phyloP scores from a whole-genome alignment of 2,888 invertebrate genomes.

The Bugula neritina region DNA sequence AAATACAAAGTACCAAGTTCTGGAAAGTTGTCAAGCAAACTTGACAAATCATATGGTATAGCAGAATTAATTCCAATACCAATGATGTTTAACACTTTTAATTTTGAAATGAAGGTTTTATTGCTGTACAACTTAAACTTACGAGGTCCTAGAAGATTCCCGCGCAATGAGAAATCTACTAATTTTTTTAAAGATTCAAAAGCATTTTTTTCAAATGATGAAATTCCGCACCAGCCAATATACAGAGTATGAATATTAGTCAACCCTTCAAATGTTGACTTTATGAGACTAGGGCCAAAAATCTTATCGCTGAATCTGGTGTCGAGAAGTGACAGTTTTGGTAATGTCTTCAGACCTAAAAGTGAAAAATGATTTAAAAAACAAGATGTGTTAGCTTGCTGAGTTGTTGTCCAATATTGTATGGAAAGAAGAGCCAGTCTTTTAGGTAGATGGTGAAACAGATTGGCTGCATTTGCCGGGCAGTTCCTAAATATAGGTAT shows the following conservation, averaged over 20 bases:
- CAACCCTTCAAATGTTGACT: background rate
- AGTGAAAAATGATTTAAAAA: background rate
- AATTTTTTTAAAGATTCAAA: background rate
- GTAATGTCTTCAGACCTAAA: background rate
- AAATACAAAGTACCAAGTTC: background rate
- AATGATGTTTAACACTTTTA: background rate
- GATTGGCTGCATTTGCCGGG: background rate
- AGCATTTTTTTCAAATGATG: background rate
- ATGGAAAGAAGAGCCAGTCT: background rate
- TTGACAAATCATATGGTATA: background rate
- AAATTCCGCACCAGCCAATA: background rate
- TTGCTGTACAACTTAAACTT: background rate
- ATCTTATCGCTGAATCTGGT: background rate
- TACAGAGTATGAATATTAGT: background rate
- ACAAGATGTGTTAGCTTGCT: background rate
- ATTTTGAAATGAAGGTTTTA: background rate
- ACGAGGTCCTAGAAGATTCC: background rate
- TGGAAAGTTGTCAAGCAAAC: background rate
- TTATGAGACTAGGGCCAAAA: background rate
- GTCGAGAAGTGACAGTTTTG: background rate
- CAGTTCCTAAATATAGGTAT: background rate
- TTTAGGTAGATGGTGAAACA: background rate
- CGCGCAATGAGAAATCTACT: background rate
- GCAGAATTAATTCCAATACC: background rate
- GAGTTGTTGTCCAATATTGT: background rate